phyloP scores from a whole-genome alignment of 1,140 invertebrate genomes.

The Drosophila erecta region DNA sequence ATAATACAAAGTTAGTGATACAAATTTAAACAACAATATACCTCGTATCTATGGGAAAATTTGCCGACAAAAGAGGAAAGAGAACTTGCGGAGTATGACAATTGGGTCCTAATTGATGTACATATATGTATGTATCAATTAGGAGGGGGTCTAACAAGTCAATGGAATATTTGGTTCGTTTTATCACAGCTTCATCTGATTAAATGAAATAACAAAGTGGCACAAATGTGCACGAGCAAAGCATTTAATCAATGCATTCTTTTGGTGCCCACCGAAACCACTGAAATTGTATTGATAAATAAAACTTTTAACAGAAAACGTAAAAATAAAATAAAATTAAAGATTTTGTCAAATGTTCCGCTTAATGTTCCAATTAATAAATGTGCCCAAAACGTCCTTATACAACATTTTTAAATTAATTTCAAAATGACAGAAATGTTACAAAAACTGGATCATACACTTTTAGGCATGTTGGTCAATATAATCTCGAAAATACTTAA shows the following conservation, averaged over 20 bases:
- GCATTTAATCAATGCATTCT: slow-evolving; percentile 10
- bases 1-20: slow-evolving; percentile 9
- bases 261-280: slow-evolving; percentile 2
- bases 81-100: slow-evolving; percentile 21
- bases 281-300: not conserved
- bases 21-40: slow-evolving; percentile 23
- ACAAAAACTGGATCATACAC: too few species aligned
- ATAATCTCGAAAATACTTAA: not conserved
- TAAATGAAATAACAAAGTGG: slow-evolving; percentile 10
- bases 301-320: too few species aligned
- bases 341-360: too few species aligned
- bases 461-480: too few species aligned
- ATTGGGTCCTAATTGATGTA: slow-evolving; percentile 29
- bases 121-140: slow-evolving; percentile 34
- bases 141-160: slow-evolving; percentile 32
- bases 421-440: too few species aligned
- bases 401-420: not conserved
- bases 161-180: slow-evolving; percentile 41
- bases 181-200: slow-evolving; percentile 37
- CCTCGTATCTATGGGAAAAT: slow-evolving; percentile 13
- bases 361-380: too few species aligned
- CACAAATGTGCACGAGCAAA: slow-evolving; percentile 18
- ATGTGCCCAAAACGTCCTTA: not conserved
- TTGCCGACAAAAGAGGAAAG: slow-evolving; percentile 21
- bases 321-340: too few species aligned